Evolutionary conservation across 2,888 invertebrate species (phyloP), one percentile per base, ranked within the genome.

Genomic region (Hypsopygia costalis): DNA sequence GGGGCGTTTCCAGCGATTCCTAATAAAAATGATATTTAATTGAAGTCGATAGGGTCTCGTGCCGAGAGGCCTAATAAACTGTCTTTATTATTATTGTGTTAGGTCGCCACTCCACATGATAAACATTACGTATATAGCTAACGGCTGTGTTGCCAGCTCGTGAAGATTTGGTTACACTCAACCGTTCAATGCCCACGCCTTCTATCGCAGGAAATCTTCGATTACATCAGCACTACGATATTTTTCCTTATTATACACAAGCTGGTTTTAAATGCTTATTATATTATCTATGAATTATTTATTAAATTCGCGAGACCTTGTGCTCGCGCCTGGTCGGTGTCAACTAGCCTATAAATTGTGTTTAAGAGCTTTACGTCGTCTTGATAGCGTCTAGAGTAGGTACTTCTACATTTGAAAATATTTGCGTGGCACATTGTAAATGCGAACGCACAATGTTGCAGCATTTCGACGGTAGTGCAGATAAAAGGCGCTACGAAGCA

Each of bases 1-100:
- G 66, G 75, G 81, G 80, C 77, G 75, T 77, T 81, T 54, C 69
- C 61, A 66, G 67, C 62, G 74, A 70, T 80, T 81, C 75, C 69
- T 68, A 86, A 87, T 87, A 88, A 88, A 88, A 85, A 85, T 81
- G 75, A 78, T 81, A 86, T 86, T 87, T 88, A 88, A 88, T 86
- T 87, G 86, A 73, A 75, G 64, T 61, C 83, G 86, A 86, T 86
- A 87, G 80, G 76, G 74, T 63, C 68, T 72, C 80, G 65, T 73
- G 78, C 69, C 62, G 72, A 77, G 82, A 74, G 67, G 79, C 66
- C 77, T 72, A 86, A 88, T 88, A 88, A 88, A 88, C 75, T 76
- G 70, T 57, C 69, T 83, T 82, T 85, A 82, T 85, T 87, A 86
- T 86, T 79, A 75, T 76, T 77, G 73, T 78, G 78, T 80, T 75